Conservation (phyloP, 1,140 invertebrate species). For the Phortica variegata region DNA sequence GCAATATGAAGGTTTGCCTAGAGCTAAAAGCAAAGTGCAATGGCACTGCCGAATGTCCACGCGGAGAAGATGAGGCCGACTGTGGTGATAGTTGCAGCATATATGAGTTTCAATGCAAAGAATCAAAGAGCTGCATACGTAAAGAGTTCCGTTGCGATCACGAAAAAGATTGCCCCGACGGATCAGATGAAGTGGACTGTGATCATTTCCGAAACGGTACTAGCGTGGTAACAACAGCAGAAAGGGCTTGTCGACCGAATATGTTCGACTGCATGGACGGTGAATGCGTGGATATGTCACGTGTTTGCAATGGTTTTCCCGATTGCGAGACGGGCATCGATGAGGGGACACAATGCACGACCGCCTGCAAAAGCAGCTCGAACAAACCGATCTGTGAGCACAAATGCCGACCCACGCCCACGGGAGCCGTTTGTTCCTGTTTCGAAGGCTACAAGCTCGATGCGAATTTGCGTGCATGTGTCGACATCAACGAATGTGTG, state of each 20-base stretch:
- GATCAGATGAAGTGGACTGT: slow-evolving; percentile 65
- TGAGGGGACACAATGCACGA: slow-evolving; percentile 37
- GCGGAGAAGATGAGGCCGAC: slow-evolving; percentile 65
- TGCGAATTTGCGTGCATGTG: slow-evolving; percentile 58
- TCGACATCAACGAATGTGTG: slow-evolving; percentile 73
- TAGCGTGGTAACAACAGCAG: neutral
- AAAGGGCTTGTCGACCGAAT: slow-evolving; percentile 27
- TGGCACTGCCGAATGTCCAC: slow-evolving; percentile 69
- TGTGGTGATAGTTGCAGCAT: slow-evolving; percentile 58
- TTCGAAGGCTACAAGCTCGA: slow-evolving; percentile 69
- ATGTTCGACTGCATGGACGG: slow-evolving; percentile 58
- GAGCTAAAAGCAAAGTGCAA: slow-evolving; percentile 63
- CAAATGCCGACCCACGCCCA: slow-evolving; percentile 55
- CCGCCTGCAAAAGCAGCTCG: slow-evolving; percentile 21
- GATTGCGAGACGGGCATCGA: slow-evolving; percentile 63
- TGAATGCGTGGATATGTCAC: slow-evolving; percentile 60
- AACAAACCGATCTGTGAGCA: slow-evolving; percentile 56
- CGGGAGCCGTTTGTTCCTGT: slow-evolving; percentile 70
- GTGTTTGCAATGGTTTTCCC: slow-evolving; percentile 63
- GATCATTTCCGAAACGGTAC: slow-evolving; percentile 43
- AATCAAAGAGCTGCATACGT: slow-evolving; percentile 61
- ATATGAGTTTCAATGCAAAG: slow-evolving; percentile 62
- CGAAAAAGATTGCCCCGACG: slow-evolving; percentile 66
- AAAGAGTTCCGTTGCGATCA: slow-evolving; percentile 69
- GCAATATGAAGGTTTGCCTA: slow-evolving; percentile 61